Base-by-base conservation (phyloP, 2,888 invertebrate genomes). In the Hymenopus coronatus region DNA sequence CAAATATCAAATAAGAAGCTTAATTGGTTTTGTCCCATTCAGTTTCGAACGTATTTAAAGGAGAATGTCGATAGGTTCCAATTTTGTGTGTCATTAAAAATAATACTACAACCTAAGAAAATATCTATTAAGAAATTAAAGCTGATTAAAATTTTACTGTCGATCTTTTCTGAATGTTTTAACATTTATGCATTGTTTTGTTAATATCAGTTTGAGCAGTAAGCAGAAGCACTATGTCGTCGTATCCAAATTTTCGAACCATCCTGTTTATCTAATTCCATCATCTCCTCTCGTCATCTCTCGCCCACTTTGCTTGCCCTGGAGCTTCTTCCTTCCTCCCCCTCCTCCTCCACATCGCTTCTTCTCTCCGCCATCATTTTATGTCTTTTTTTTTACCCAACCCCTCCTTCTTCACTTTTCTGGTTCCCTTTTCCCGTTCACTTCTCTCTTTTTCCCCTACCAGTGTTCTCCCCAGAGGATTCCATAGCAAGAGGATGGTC, bases 181-280 rank as follows among this genome's bases (percentile, higher is more conserved):
- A 20, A 1, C 15, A 20, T 20, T 70, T 20, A 20, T 25, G 4
- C 20, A 8, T 4, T 15, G 25, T 70, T 70, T 25, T 70, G 54
- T 70, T 70, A 70, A 20, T 20, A 70, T 0, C 54, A 70, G 25
- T 6, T 70, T 1, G 4, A 70, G 54, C 54, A 70, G 54, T 20
- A 70, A 2, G 40, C 12, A 1, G 20, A 70, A 20, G 20, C 25
- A 70, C 20, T 70, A 25, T 40, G 40, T 20, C 4, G 54, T 70
- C 40, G 54, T 70, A 70, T 70, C 54, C 54, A 70, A 82, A 82
- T 82, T 86, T 87, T 25, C 30, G 87, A 82, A 87, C 82, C 87
- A n/a, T 87, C 87, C 87, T 87, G 87, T 87, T 87, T 87, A 87
- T 87, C 82, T 87, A 87, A 87, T 87, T 54, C 87, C 87, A 87